Evolutionary conservation across 2,797 vertebrate genomes (phyloP).

Genomic region (Tenualosa thibaudeaui): DNA sequence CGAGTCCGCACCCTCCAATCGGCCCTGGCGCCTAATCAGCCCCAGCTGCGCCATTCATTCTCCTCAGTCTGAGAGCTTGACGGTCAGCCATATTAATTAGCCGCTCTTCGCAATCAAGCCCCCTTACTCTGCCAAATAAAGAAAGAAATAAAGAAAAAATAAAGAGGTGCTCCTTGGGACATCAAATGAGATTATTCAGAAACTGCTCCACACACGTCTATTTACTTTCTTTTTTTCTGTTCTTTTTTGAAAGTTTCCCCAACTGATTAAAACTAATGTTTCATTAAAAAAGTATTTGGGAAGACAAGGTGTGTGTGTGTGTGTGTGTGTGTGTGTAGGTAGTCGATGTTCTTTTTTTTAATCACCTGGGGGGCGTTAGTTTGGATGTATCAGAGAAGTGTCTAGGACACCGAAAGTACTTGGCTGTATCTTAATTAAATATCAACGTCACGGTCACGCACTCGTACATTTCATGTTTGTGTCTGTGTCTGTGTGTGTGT

Average conservation of each 20-base stretch:
- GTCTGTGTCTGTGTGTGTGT: not conserved
- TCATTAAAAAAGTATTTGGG: slow-evolving; percentile 44
- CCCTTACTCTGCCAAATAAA: not conserved
- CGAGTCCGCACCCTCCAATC: slow-evolving; percentile 49
- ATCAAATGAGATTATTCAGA: not conserved
- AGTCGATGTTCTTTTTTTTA: not conserved
- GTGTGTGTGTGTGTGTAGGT: not conserved
- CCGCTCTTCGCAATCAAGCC: slow-evolving; percentile 60
- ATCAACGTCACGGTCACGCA: not conserved
- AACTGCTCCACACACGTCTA: not conserved
- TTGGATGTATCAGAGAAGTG: not conserved
- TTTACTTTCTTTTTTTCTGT: not conserved
- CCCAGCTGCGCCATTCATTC: slow-evolving; percentile 61
- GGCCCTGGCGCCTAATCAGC: slow-evolving; percentile 67
- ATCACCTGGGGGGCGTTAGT: not conserved
- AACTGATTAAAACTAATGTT: slow-evolving; percentile 44
- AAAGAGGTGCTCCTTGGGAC: not conserved
- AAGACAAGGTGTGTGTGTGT: not conserved
- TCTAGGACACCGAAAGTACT: not conserved
- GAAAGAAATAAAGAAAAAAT: not conserved
- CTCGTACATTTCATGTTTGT: not conserved
- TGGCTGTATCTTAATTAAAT: slow-evolving; percentile 13
- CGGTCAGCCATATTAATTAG: slow-evolving; percentile 78
- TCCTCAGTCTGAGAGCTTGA: slow-evolving; percentile 65
- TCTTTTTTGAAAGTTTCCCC: not conserved